Evolutionary conservation across 2,888 invertebrate genomes (phyloP).

Genomic region (Coelogynopora nodosa): DNA sequence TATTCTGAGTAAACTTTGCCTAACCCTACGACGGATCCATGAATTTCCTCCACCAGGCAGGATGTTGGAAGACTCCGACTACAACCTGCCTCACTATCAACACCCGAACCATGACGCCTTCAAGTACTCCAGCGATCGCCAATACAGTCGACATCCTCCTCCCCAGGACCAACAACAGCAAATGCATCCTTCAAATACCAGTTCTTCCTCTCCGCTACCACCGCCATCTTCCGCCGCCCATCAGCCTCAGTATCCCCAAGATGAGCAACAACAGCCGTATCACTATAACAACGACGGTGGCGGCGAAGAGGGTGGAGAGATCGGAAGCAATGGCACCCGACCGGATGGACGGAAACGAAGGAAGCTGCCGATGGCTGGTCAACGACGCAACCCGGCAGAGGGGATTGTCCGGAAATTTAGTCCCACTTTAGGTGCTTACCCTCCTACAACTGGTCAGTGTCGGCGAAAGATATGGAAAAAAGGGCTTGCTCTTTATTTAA

Average conservation of each 20-base stretch:
- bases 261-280: too few relatives aligned
- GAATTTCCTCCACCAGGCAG: too few relatives aligned
- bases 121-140: slow-evolving; percentile 65
- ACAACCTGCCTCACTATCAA: slow-evolving; percentile 75
- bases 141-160: slow-evolving; percentile 48
- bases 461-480: too few relatives aligned
- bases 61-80: slow-evolving; percentile 92
- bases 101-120: slow-evolving; percentile 86
- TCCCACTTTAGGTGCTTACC: neutral
- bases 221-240: neutral
- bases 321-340: too few relatives aligned
- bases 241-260: slow-evolving; percentile 43
- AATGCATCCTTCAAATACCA: slow-evolving; percentile 23
- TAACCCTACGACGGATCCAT: neutral
- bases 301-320: too few relatives aligned
- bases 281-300: too few relatives aligned
- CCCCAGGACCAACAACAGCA: slow-evolving; percentile 36
- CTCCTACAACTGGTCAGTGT: too few relatives aligned
- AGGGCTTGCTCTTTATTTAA: too few relatives aligned
- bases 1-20: neutral
- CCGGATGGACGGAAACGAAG: slow-evolving; percentile 50
- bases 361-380: slow-evolving; percentile 63
- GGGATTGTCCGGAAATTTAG: neutral
- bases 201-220: neutral
- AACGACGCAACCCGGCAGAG: neutral